Evolutionary conservation across 1,140 invertebrate genomes (phyloP), one percentile per base, ranked within the genome.

Genomic region (Zaprionus gabonicus): DNA sequence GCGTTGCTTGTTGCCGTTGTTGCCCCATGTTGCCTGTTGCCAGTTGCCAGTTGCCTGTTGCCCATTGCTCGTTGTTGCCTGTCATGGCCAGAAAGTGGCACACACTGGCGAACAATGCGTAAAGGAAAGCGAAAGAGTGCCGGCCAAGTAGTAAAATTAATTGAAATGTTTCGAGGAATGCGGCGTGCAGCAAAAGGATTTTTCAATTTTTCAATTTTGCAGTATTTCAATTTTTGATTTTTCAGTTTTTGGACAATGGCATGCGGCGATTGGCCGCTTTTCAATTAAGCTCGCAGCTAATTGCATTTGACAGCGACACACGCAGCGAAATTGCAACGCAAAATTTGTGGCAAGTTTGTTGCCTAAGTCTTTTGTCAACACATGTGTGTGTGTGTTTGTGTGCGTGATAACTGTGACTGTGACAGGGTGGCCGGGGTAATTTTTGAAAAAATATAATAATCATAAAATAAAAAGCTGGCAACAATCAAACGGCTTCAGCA

Each of bases 391-490:
- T 53, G 36, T 34, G 31, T 57, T 44, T 41, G 71, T 63, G 51
- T 63, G 53, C 57, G 63, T 56, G 23, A 56, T 28, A 28, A 60
- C 23, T 60, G 36, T 25, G 49, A 59, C 23, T 65, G 44, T 64
- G 63, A 56, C 57, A 56, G 62, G 56, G 67, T 78, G 65, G 68
- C 59, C 76, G 56, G 58, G 56, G 56, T 78, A 84, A 82, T 83
- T 87, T 83, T 83, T 87, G 53, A 71, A 71, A 83, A 81, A 79
- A 82, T 87, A 77, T 86, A 87, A 88, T 88, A 87, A 87, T 87
- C 84, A 87, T 87, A 87, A 87, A 88, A 88, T 87, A 78, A 83
- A 87, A 88, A 80, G 72, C 84, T 63, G 74, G 63, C 84, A 87
- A 78, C 77, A 77, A 65, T 63, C 81, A 77, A 66, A 81, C 71